Evolutionary conservation across 2,113 vertebrate species (phyloP).

Genomic region (Alligator sinensis): DNA sequence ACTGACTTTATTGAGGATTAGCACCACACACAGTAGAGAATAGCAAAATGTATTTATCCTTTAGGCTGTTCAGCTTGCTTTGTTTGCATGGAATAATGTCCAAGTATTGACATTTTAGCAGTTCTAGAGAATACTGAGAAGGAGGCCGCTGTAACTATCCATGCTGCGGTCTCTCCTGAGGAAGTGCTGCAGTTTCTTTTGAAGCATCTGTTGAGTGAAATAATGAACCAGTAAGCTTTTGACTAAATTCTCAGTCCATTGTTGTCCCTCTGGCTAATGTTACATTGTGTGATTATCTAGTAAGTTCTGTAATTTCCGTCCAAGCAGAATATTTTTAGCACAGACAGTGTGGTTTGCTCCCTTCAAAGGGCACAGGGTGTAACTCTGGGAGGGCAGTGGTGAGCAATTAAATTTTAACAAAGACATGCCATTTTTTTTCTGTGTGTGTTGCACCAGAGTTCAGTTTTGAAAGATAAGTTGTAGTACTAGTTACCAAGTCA

Average conservation of each 20-base stretch:
- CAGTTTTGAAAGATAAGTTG: neutral
- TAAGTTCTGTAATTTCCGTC: constrained; percentile 15
- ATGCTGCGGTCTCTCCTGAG: neutral
- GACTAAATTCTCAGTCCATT: constrained; percentile 50
- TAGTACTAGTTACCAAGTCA: neutral
- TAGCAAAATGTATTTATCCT: neutral
- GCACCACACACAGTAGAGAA: neutral
- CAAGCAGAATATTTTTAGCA: constrained; percentile 28
- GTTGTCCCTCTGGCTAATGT: constrained; percentile 52
- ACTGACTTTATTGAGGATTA: neutral
- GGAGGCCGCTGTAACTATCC: neutral
- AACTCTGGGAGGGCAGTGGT: neutral
- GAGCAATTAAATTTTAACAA: constrained; percentile 25
- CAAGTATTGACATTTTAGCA: neutral
- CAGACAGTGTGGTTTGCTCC: neutral
- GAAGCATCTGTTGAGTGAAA: constrained; percentile 49
- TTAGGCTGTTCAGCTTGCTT: constrained; percentile 1
- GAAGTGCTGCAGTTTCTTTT: constrained; percentile 38
- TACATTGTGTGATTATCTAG: constrained; percentile 55
- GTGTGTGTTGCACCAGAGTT: neutral
- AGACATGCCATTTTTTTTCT: neutral
- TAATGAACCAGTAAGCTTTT: constrained; percentile 57
- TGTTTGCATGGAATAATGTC: constrained; percentile 23
- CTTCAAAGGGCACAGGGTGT: constrained; percentile 1
- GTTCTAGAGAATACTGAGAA: neutral